phyloP scores from a whole-genome alignment of 2,888 invertebrate species.

The Acanthococcus lagerstroemiae region DNA sequence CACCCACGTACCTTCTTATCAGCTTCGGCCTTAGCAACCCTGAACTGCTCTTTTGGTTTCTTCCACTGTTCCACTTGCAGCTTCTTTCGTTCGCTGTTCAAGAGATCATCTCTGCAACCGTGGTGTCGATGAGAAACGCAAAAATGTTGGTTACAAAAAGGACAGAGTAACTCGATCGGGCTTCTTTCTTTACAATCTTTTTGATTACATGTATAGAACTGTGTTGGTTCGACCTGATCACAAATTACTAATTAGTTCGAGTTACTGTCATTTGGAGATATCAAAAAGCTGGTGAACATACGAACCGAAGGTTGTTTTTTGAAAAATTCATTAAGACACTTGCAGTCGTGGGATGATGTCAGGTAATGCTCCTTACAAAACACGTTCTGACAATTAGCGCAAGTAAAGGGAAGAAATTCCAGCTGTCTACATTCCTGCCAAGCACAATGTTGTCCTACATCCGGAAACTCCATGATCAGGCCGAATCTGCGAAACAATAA shows the following conservation, averaged over 20 bases:
- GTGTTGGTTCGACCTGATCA: not conserved
- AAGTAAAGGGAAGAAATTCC: conserved; percentile 61
- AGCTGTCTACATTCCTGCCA: conserved; percentile 52
- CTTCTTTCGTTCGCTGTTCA: conserved; percentile 43
- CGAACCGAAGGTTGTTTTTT: conserved; percentile 6
- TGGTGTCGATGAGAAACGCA: conserved; percentile 58
- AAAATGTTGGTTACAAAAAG: conserved; percentile 56
- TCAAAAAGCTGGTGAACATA: not conserved
- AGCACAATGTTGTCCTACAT: conserved; percentile 56
- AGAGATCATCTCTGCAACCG: conserved; percentile 38
- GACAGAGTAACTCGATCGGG: conserved; percentile 54
- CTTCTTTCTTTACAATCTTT: conserved; percentile 51
- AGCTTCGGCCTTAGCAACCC: conserved; percentile 51
- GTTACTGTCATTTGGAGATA: not conserved
- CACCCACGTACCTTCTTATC: conserved; percentile 49
- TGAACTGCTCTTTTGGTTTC: conserved; percentile 52
- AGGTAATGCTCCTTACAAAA: conserved; percentile 61
- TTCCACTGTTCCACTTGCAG: conserved; percentile 50
- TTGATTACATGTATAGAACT: conserved; percentile 46
- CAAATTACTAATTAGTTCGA: not conserved
- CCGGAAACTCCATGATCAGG: conserved; percentile 66
- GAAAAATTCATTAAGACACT: conserved; percentile 26
- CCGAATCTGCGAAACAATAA: conserved; percentile 7
- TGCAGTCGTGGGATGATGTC: conserved; percentile 27
- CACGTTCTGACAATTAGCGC: conserved; percentile 50